A percentile compares a stretch with the other conserved stretches of the same genome.
These are phyloP conservation scores for Sylvia atricapilla DNA, from an alignment of 2,113 vertebrate species.

Conservation along the genomic window DNA sequence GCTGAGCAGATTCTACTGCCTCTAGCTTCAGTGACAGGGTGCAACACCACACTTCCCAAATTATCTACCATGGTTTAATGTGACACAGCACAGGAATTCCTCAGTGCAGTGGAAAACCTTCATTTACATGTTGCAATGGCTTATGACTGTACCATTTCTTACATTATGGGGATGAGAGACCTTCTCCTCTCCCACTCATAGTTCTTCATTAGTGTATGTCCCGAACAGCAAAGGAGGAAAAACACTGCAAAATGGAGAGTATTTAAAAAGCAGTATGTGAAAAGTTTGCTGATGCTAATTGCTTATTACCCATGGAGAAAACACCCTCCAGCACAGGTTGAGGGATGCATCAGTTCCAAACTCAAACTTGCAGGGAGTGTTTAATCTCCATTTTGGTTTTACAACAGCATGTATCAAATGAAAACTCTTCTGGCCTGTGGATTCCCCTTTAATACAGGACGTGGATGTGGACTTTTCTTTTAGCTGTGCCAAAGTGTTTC, in stretches of 20 bases:
- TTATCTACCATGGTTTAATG: not conserved
- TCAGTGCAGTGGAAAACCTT: not conserved
- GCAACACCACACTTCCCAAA: not conserved
- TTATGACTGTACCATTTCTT: not conserved
- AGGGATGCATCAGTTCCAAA: not conserved
- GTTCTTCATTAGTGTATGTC: not conserved
- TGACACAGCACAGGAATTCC: not conserved
- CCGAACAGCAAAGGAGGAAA: not conserved
- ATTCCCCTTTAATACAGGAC: not conserved
- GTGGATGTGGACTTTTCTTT: not conserved
- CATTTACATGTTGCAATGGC: rapidly evolving
- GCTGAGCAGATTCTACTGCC: not conserved
- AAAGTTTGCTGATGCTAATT: not conserved
- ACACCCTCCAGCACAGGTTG: not conserved
- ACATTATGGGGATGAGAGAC: not conserved
- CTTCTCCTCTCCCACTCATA: not conserved
- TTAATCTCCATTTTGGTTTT: not conserved
- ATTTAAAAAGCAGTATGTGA: not conserved
- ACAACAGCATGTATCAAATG: not conserved
- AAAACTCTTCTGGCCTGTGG: not conserved
- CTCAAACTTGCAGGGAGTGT: not conserved
- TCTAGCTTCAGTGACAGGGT: not conserved
- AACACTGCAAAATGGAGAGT: not conserved
- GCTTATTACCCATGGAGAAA: not conserved
- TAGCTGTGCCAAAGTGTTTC: not conserved